Evolutionary conservation across 2,113 vertebrate genomes (phyloP).

Genomic region (Podarcis muralis): DNA sequence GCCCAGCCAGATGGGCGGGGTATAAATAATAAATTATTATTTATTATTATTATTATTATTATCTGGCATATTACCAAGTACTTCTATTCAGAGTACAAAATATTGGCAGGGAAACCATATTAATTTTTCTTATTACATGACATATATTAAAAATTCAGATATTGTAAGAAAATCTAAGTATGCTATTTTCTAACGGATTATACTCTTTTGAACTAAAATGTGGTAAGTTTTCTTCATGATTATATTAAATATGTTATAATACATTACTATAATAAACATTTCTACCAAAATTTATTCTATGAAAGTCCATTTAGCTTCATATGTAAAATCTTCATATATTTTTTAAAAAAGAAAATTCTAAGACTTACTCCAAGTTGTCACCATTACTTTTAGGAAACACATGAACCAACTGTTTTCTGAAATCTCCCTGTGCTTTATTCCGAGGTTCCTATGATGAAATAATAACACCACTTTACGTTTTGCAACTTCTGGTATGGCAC

Average conservation of each 20-base stretch:
- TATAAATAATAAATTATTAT: too few relatives aligned
- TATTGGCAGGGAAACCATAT: neutral
- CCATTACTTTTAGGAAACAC: conserved; percentile 61
- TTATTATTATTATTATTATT: too few relatives aligned
- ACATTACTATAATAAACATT: neutral
- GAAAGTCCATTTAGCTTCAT: neutral
- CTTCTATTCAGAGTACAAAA: neutral
- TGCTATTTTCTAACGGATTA: neutral
- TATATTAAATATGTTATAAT: neutral
- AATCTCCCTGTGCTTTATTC: conserved; percentile 55
- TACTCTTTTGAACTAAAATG: rapidly evolving
- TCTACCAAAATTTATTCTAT: neutral
- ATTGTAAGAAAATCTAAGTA: neutral
- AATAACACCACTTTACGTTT: conserved; percentile 18
- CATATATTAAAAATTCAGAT: neutral
- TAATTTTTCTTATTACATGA: too few relatives aligned
- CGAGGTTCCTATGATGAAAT: conserved; percentile 56
- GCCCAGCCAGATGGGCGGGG: too few relatives aligned
- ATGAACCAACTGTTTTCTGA: conserved; percentile 62
- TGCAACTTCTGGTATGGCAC: conserved; percentile 66
- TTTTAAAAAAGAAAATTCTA: neutral
- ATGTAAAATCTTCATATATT: neutral
- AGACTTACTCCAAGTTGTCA: conserved; percentile 71
- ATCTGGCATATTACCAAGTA: neutral
- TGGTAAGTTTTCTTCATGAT: neutral